Evolutionary conservation across 2,888 invertebrate species (phyloP), one percentile per base, ranked within the genome.

Genomic region (Melipona bicolor): DNA sequence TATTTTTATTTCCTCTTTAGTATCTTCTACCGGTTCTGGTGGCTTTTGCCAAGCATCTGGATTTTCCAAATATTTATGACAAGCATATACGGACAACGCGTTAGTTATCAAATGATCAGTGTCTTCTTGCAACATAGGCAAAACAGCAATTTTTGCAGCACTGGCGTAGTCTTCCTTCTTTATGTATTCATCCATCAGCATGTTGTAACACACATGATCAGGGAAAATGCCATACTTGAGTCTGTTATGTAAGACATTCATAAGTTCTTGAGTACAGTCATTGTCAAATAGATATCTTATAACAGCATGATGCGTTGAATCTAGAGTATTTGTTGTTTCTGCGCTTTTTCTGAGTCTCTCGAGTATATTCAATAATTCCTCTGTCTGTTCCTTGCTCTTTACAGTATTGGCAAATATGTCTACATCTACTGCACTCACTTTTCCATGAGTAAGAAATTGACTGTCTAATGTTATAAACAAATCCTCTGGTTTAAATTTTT

Each of bases 61-160:
- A 78, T 95, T 95, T 83, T 95, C 95, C 49, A 98, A 94, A 93
- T 97, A 97, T 90, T 96, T 97, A 88, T 96, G 96, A 93, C 97
- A 97, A 50, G 98, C 96, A 94, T 97, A 97, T 62, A 98, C 93
- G 54, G 97, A 96, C 68, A 99, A 94, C 54, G 96, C 94, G 87
- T 96, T 96, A 5, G 97, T 95, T 32, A 98, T 95, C 4, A 96
- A 96, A 95, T 98, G 96, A 19, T 95, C 95, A 90, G 96, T 96
- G 91, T 99, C 98, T 95, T 99, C 98, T 94, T 99, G 98, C 50
- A 99, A 95, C 98, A 99, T 98, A 81, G 98, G 94, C 80, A 98
- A 95, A 77, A 96, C 96, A 0, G 98, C 98, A 24, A 98, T 95
- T 93, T 96, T 96, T 0, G 98, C 97, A 24, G 99, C 99, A 81